These are phyloP conservation scores for Pipistrellus pipistrellus DNA, from an alignment of 2,797 vertebrate genomes.

Conservation along the genomic window DNA sequence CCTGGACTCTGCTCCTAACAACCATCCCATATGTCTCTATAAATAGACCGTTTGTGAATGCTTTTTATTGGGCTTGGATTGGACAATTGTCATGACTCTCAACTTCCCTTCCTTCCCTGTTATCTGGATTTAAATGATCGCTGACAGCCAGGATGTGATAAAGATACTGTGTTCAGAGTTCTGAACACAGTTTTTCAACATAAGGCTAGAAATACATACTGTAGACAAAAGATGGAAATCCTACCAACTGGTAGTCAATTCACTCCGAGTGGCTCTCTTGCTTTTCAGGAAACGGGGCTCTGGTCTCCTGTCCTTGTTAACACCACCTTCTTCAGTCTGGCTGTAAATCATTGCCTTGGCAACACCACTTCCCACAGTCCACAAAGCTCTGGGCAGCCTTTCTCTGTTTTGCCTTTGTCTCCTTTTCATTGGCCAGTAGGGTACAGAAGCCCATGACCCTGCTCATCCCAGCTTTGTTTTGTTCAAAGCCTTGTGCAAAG, in stretches of 20 bases:
- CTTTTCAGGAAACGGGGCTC: conserved; percentile 85
- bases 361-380: conserved; percentile 80
- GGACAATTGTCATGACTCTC: conserved; percentile 70
- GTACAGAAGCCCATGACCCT: conserved; percentile 78
- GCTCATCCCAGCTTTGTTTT: conserved; percentile 81
- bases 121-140: conserved; percentile 87
- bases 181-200: conserved; percentile 85
- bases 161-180: conserved; percentile 84
- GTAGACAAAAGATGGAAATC: conserved; percentile 91
- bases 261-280: conserved; percentile 76
- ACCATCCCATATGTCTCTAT: conserved; percentile 71
- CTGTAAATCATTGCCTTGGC: conserved; percentile 84
- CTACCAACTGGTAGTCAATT: conserved; percentile 84
- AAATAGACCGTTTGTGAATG: conserved; percentile 63
- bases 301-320: conserved; percentile 75
- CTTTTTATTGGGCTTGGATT: conserved; percentile 71
- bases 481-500: conserved; percentile 72
- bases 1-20: conserved; percentile 50
- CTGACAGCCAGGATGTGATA: conserved; percentile 87
- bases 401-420: conserved; percentile 80
- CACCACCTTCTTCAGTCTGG: conserved; percentile 72
- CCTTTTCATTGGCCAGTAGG: conserved; percentile 69
- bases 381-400: conserved; percentile 72
- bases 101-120: conserved; percentile 82
- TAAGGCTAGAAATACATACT: conserved; percentile 85